Conservation (phyloP, 2,113 vertebrate species). For the Pituophis catenifer region DNA sequence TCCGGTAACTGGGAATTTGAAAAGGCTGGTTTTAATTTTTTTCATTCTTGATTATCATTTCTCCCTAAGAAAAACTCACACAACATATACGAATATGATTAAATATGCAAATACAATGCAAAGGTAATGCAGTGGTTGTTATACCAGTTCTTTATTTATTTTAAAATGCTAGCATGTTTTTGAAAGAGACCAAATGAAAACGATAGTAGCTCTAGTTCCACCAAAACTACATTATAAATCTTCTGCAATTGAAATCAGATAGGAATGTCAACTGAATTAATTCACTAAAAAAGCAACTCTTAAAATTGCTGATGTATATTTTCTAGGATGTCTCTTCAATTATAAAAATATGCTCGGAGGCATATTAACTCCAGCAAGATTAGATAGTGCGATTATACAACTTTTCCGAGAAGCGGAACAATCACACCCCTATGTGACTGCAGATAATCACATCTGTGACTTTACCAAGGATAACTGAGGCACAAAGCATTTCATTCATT, state of each 20-base stretch:
- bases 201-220: conserved; percentile 10
- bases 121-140: conserved; percentile 8
- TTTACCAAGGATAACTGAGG: neutral
- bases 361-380: neutral
- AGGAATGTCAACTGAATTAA: conserved; percentile 33
- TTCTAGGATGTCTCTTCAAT: conserved; percentile 16
- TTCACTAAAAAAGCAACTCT: neutral
- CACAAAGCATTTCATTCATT: neutral
- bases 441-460: neutral
- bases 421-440: neutral
- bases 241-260: conserved; percentile 28
- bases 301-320: conserved; percentile 32
- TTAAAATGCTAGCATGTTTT: neutral
- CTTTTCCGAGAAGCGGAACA: neutral
- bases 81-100: conserved; percentile 40
- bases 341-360: neutral
- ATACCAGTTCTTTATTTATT: fast-evolving
- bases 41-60: conserved; percentile 32
- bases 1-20: conserved; percentile 74
- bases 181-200: conserved; percentile 8
- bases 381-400: neutral
- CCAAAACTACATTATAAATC: conserved; percentile 16
- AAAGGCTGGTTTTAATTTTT: conserved; percentile 49
- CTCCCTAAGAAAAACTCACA: conserved; percentile 29
- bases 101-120: conserved; percentile 41